Percentiles rank a stretch among this genome's conserved stretches.
Conservation (phyloP, 1,140 invertebrate species). For the Caenorhabditis briggsae region DNA sequence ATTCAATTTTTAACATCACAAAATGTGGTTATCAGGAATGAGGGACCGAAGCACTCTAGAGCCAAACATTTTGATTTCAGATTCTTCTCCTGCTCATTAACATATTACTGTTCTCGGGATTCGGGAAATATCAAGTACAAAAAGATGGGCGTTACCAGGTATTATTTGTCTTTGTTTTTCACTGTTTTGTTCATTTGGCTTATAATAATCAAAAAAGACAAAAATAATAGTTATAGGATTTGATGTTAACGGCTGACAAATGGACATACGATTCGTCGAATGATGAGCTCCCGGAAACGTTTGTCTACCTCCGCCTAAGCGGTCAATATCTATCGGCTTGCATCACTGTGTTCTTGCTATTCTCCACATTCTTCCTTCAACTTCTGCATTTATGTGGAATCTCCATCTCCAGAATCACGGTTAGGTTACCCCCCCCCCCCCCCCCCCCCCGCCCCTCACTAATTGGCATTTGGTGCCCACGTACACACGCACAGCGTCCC, state of each 20-base stretch:
- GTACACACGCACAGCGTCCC: constrained; percentile 4
- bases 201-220: constrained; percentile 17
- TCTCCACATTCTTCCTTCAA: constrained; percentile 66
- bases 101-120: constrained; percentile 72
- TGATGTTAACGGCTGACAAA: constrained; percentile 65
- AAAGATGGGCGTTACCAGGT: constrained; percentile 69
- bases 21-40: neutral
- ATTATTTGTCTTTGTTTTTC: neutral
- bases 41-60: neutral
- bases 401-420: constrained; percentile 63
- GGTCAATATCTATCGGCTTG: constrained; percentile 66
- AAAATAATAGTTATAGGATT: constrained; percentile 66
- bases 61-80: constrained; percentile 55
- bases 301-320: constrained; percentile 67
- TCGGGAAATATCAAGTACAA: constrained; percentile 74
- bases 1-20: neutral
- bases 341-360: constrained; percentile 64
- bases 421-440: constrained; percentile 37
- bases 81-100: constrained; percentile 70
- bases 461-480: neutral
- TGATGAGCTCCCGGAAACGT: constrained; percentile 70
- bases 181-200: neutral
- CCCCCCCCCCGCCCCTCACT: neutral
- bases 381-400: constrained; percentile 66
- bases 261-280: constrained; percentile 68